Base-by-base conservation (phyloP, 2,888 invertebrate genomes). In the Cephus pulcher region DNA sequence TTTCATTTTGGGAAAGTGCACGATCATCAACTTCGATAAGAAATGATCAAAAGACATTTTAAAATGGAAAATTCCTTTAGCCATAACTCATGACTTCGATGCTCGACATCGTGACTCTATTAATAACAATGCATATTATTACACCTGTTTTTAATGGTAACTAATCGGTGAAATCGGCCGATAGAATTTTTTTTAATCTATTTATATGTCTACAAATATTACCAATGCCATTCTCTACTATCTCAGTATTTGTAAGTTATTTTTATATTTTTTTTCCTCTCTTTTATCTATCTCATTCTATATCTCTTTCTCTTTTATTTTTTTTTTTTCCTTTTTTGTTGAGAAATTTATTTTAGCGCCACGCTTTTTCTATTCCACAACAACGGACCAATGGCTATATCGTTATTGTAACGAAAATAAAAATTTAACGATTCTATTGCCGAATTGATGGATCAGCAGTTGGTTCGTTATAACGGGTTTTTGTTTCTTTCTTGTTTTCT, bases 341-440 rank as follows among this genome's bases (percentile, higher is more conserved):
- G 79, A 86, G 79, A 88, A 83, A 86, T 88, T 86, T 88, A 87
- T 87, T 86, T 85, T 86, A 86, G 81, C 86, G 84, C 85, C 84
- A 85, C 84, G 81, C 83, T 87, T 86, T 89, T 88, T 80, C 23
- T 85, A 87, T 78, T 83, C 74, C 56, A 23, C 56, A 23, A 40
- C 2, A 56, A 56, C 56, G 56, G 56, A 56, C 23, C 56, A 56
- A 56, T 56, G 56, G 56, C 56, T 75, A 74, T 73, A 78, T 76
- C 40, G 40, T 74, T 80, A 76, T 77, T 73, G 76, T 73, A 73
- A 33, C 70, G 33, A 30, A 33, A 6, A 30, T 30, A 4, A 12
- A 71, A 15, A 30, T 75, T 69, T 75, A 69, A 76, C 80, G 35
- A 77, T 75, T 68, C 78, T 80, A 78, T 81, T 75, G 78, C 81